Evolutionary conservation across 2,113 vertebrate species (phyloP), one percentile per base, ranked within the genome.

Genomic region (Proteles cristata): DNA sequence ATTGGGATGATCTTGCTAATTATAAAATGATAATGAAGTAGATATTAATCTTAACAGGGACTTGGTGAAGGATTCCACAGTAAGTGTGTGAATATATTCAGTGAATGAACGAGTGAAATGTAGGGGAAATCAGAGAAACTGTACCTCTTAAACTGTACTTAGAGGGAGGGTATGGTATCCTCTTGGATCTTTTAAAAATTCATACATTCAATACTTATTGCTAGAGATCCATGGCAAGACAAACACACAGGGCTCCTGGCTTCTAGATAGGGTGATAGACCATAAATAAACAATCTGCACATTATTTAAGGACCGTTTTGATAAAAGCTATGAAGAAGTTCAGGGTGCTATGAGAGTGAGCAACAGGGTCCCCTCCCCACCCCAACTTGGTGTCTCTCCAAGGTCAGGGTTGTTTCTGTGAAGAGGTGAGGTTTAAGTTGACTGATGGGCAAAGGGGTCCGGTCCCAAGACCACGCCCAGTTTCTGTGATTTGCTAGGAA

Each of bases 1-100:
- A 21, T 31, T 85, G 69, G 4, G 33, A 48, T 94, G 66, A 31
- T 17, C n/a, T 96, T 93, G 65, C 43, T 90, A 84, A 82, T 88
- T 95, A 92, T 69, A 90, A 94, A 94, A 81, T 65, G 53, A 77
- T 35, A 43, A 66, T 61, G 31, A 95, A 87, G 71, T 77, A 61
- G 28, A 58, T 92, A 43, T 39, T 88, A 65, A 92, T 58, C 31
- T 80, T 55, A 58, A 90, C 25, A 73, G 15, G 53, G 50, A 80
- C 28, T 66, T 55, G 28, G 4, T 87, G 87, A 88, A 92, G 39
- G 33, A n/a, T 93, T 90, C 74, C 33, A 65, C 5, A 76, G 23
- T 55, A 68, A 92, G 55, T 35, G 8, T 63, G 25, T 50, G 19
- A n/a, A n/a, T n/a, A 7, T 76, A 45, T 71, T 95, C 91, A 39